Base-by-base conservation (phyloP, 2,113 vertebrate species). In the Sinocyclocheilus maitianheensis region DNA sequence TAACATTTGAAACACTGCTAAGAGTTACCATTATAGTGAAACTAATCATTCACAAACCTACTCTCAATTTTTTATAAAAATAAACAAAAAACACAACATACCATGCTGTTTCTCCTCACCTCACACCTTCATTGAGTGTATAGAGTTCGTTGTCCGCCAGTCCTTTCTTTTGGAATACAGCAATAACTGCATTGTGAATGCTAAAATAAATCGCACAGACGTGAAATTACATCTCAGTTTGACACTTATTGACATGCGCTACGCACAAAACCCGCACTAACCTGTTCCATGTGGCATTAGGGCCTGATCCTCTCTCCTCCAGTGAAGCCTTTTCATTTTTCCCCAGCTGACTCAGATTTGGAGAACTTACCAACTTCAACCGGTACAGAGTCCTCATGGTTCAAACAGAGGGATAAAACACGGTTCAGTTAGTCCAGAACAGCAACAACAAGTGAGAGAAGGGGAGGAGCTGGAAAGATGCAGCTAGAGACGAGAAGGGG, bases 171-270 rank as follows among this genome's bases (percentile, higher is more conserved):
- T 98, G 97, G 93, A 99, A 99, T 77, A 99, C 97, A 0, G 97
- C 96, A 12, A 99, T 97, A 87, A 99, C 98, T 85, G 97, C 97
- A 86, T 97, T 97, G 92, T 99, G 98, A 93, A 99, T 98, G 90
- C 98, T 99, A 93, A 1, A 90, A 90, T 92, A 85, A 82, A 86
- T 16, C 6, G 16, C 58, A 77, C 60, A 85, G 46, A 77, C 1
- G 62, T 60, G 14, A 43, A 82, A 62, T 69, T 12, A 22, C 24
- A 37, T 87, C 74, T 76, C 8, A 20, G 37, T 30, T 76, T 22
- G 34, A 75, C 71, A 43, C 4, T 83, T 83, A 51, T 34, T 51
- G 43, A 51, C 58, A 81, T 48, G 3, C 22, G 12, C n/a, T 22
- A 62, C 18, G 12, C 24, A 77, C 11, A 34, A 74, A 60, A 65